Evolutionary conservation across 37 sponge, comb jelly and placozoan genomes (phyloP).

Genomic region (Hexactinellida sp.): DNA sequence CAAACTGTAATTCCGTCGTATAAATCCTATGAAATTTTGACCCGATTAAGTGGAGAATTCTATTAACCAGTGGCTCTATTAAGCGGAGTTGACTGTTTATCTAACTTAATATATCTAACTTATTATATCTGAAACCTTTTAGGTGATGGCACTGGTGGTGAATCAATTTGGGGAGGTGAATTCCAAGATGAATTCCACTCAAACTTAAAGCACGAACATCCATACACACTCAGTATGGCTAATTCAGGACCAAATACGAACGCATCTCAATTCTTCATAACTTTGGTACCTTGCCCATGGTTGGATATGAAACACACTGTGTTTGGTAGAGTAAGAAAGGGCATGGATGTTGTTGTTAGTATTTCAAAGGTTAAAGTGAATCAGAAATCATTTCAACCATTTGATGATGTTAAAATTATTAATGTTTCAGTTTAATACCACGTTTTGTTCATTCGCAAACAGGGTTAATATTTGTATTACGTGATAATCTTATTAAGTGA

Average conservation of each 20-base stretch:
- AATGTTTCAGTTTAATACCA: slow-evolving; percentile 68
- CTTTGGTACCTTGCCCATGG: slow-evolving; percentile 85
- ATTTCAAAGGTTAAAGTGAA: slow-evolving; percentile 70
- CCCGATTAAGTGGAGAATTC: too few species aligned
- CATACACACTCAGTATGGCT: slow-evolving; percentile 90
- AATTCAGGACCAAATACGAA: slow-evolving; percentile 94
- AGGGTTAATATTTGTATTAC: too few species aligned
- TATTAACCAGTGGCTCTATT: too few species aligned
- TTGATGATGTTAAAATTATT: slow-evolving; percentile 83
- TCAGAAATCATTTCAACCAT: slow-evolving; percentile 77
- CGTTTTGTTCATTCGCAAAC: too few species aligned
- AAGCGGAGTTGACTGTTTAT: too few species aligned
- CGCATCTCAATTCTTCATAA: slow-evolving; percentile 96
- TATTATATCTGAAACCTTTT: too few species aligned
- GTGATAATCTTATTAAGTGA: too few species aligned
- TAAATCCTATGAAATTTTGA: too few species aligned
- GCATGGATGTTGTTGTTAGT: slow-evolving; percentile 86
- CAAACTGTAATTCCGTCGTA: too few species aligned
- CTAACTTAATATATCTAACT: too few species aligned
- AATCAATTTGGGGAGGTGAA: slow-evolving; percentile 90
- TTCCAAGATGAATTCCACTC: slow-evolving; percentile 95
- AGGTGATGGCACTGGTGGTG: slow-evolving; percentile 91
- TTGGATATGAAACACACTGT: slow-evolving; percentile 94
- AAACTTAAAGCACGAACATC: slow-evolving; percentile 74
- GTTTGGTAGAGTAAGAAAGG: slow-evolving; percentile 79